phyloP scores from a whole-genome alignment of 2,888 invertebrate species.

The Drosophila buzzatii region DNA sequence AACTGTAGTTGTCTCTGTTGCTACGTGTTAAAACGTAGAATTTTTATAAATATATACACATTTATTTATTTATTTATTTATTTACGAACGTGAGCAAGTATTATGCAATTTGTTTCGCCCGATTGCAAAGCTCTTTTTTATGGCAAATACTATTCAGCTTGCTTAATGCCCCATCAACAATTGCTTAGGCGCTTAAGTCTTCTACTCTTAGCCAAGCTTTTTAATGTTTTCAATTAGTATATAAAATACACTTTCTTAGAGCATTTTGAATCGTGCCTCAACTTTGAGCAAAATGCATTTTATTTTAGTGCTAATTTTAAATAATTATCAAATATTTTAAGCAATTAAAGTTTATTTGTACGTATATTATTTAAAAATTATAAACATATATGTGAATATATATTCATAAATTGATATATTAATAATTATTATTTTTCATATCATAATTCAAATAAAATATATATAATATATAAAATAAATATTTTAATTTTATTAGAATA shows the following conservation, averaged over 20 bases:
- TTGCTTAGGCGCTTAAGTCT: too few species aligned
- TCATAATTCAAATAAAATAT: too few species aligned
- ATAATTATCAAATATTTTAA: too few species aligned
- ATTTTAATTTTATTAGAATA: too few species aligned
- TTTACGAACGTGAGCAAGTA: not conserved
- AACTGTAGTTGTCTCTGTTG: not conserved
- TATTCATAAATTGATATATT: too few species aligned
- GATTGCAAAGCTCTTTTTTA: not conserved
- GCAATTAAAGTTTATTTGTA: too few species aligned
- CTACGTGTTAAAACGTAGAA: not conserved
- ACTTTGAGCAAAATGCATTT: too few species aligned
- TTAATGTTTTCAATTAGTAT: not conserved
- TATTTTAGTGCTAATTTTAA: too few species aligned
- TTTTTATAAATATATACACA: not conserved
- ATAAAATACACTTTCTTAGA: not conserved
- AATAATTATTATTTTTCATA: too few species aligned
- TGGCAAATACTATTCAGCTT: not conserved
- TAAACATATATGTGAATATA: too few species aligned
- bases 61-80: not conserved
- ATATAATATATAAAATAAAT: too few species aligned
- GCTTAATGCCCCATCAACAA: not conserved
- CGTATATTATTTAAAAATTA: too few species aligned
- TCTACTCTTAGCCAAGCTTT: not conserved
- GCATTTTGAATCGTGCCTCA: not conserved
- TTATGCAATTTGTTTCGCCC: not conserved